A percentile compares a stretch with the other conserved stretches of the same genome.
Evolutionary conservation across 2,113 vertebrate species (phyloP).

Genomic region (Miniopterus natalensis): DNA sequence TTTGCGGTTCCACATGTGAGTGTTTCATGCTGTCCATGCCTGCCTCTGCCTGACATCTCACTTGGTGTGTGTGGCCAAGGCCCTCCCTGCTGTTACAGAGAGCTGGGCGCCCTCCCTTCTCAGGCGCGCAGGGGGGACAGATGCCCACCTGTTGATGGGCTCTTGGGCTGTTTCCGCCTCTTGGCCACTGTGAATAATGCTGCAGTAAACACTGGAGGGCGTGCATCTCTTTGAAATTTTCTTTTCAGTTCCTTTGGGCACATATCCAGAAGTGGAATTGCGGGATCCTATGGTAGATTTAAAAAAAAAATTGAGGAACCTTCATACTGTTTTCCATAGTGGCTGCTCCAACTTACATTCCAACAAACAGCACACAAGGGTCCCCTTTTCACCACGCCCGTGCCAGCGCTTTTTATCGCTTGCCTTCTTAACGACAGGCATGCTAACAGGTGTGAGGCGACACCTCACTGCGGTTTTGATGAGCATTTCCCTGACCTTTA

Average conservation of each 20-base stretch:
- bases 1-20: not conserved
- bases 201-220: not conserved
- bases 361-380: not conserved
- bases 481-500: not conserved
- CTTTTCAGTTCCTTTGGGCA: not conserved
- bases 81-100: no score
- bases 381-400: not conserved
- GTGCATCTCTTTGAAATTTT: not conserved
- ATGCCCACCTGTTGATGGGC: not conserved
- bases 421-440: not conserved
- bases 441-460: not conserved
- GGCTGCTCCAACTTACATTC: not conserved
- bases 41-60: not conserved
- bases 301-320: not conserved
- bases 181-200: not conserved
- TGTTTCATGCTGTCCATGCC: not conserved
- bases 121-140: no score
- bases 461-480: not conserved
- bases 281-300: not conserved
- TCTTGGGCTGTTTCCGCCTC: not conserved
- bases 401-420: not conserved
- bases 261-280: not conserved
- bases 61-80: not conserved
- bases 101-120: not conserved
- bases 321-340: not conserved